Base-by-base conservation (phyloP, 2,797 vertebrate genomes). In the Gymnoscopelus braueri region DNA sequence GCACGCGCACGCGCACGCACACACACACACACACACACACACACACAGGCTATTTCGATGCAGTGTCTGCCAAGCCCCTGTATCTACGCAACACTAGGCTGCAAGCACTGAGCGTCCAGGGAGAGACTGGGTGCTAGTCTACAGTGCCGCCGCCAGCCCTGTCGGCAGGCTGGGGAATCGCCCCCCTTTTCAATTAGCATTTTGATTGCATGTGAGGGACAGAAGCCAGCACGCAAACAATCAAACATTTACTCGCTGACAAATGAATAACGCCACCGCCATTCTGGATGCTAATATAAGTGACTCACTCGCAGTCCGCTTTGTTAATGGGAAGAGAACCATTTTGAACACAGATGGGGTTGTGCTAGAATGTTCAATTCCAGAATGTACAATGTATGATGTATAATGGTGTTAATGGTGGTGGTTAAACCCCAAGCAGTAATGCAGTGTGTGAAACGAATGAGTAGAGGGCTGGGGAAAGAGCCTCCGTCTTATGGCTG, bases 131-230 rank as follows among this genome's bases (percentile, higher is more conserved):
- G 53, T 48, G 68, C 68, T 82, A 74, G 66, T n/a, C 64, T 32
- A 44, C 39, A 44, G 39, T 62, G 69, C 69, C 77, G 0, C 66
- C 68, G 57, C 65, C 24, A 77, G 78, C 78, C 65, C 23, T 62
- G 14, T 76, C 82, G 71, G 44, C 49, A 67, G 66, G 71, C 54
- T 72, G 59, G 83, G 81, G 82, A 87, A 82, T 79, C 9, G 56
- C 74, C 79, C 70, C 23, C 80, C 14, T 39, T 86, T 88, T 89
- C 78, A 86, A 92, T 93, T 90, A 90, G 83, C 88, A 91, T 92
- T 93, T 91, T 91, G 78, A 92, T 87, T 84, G 80, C 81, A 80
- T 86, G 71, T 69, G 67, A 75, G 69, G 77, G 74, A 90, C 77
- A 79, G 57, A 74, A 65, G 80, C 78, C 72, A 80, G 69, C 24